phyloP scores from a whole-genome alignment of 2,113 vertebrate genomes.

The Herpailurus yagouaroundi region DNA sequence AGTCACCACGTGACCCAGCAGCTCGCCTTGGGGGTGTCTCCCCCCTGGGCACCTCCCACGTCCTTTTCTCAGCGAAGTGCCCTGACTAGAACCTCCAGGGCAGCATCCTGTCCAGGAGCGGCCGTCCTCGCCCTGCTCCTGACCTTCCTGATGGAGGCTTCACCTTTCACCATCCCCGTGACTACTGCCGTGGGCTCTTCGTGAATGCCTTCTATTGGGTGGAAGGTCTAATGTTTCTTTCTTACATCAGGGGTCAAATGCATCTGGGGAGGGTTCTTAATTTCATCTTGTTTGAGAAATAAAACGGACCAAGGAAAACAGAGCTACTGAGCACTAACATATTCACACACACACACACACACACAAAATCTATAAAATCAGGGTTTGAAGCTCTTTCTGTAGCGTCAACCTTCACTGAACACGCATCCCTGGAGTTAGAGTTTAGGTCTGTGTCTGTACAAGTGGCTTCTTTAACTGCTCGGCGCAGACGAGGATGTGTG shows the following conservation, averaged over 20 bases:
- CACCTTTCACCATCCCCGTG: accelerated
- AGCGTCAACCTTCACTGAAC: accelerated
- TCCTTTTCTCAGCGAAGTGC: not conserved
- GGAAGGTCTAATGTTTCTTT: not conserved
- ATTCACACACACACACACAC: not conserved
- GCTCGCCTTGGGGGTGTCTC: not conserved
- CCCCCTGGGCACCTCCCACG: not conserved
- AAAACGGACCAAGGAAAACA: not conserved
- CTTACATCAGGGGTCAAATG: not conserved
- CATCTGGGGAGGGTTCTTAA: not conserved
- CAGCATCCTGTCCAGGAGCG: accelerated
- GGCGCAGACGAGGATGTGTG: not conserved
- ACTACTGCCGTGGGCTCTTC: not conserved
- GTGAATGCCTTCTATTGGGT: accelerated
- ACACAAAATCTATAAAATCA: not conserved
- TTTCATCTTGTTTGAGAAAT: not conserved
- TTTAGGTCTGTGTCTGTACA: accelerated
- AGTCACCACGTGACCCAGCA: not conserved
- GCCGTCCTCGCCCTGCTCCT: not conserved
- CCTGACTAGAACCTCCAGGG: too few relatives aligned
- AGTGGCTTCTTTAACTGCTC: not conserved
- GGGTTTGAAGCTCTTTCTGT: not conserved
- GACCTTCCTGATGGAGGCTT: not conserved
- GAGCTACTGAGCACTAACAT: not conserved
- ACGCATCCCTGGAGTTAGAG: accelerated